phyloP scores from a whole-genome alignment of 2,113 vertebrate species.

The Mellivora capensis region DNA sequence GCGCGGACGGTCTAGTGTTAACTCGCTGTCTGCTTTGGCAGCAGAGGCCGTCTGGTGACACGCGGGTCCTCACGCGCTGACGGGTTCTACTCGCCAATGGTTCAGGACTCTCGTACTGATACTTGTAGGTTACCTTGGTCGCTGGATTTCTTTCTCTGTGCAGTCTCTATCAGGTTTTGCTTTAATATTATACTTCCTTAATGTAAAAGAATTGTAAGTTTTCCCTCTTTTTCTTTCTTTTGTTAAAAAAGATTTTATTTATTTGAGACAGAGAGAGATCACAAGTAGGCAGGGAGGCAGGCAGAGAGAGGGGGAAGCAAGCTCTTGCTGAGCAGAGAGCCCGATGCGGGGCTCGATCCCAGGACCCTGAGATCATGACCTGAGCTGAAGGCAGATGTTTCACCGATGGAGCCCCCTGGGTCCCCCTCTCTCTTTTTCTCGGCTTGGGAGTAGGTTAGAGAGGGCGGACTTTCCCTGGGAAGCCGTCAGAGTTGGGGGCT shows the following conservation, averaged over 20 bases:
- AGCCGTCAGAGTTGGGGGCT: too few species aligned
- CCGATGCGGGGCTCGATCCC: not conserved
- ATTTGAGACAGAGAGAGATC: not conserved
- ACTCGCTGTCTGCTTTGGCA: not conserved
- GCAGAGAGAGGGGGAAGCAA: not conserved
- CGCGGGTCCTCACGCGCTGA: rapidly evolving
- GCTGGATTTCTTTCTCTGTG: not conserved
- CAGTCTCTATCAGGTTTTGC: not conserved
- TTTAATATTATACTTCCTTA: too few species aligned
- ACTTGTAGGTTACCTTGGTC: not conserved
- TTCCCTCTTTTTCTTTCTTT: not conserved
- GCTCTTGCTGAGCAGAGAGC: not conserved
- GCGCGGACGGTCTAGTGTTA: not conserved
- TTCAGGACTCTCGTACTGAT: not conserved
- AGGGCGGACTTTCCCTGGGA: not conserved
- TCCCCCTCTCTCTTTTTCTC: not conserved
- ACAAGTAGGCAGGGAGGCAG: too few species aligned
- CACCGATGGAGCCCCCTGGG: not conserved
- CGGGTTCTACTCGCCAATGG: not conserved
- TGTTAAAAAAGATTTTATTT: not conserved
- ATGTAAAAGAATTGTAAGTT: not conserved
- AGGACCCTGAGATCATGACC: not conserved
- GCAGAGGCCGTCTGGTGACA: too few species aligned
- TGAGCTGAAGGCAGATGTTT: not conserved
- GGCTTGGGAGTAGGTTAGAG: not conserved